Percentiles rank a stretch among this genome's conserved stretches.
These are phyloP conservation scores for Prietella phreatophila DNA, from an alignment of 2,113 vertebrate species.

Conservation along the genomic window DNA sequence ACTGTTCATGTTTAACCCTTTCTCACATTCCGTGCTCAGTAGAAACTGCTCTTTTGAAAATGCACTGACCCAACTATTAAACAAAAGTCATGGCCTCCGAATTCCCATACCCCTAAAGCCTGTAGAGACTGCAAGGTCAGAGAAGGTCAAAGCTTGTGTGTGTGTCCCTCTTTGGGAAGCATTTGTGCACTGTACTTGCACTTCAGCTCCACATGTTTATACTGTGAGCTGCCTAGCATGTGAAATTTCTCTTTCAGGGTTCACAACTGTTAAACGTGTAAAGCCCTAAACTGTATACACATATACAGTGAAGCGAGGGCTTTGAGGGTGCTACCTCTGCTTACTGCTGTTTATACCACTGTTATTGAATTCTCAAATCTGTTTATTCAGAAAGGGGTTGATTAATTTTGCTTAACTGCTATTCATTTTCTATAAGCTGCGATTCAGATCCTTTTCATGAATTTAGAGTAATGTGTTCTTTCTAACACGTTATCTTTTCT, in stretches of 20 bases:
- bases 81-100: constrained; percentile 61
- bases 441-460: not conserved
- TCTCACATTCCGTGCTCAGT: constrained; percentile 41
- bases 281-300: not conserved
- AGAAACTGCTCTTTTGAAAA: constrained; percentile 61
- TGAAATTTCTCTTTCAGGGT: not conserved
- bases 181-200: constrained; percentile 43
- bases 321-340: too few relatives aligned
- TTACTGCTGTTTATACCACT: not conserved
- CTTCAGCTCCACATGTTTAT: not conserved
- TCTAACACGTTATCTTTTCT: not conserved
- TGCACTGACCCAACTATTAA: constrained; percentile 68
- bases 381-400: not conserved
- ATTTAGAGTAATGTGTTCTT: not conserved
- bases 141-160: constrained; percentile 63
- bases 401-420: not conserved
- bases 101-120: constrained; percentile 71
- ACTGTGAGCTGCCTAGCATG: not conserved
- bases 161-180: constrained; percentile 67
- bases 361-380: not conserved
- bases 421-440: not conserved
- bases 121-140: constrained; percentile 70
- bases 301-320: not conserved
- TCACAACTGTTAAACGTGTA: not conserved
- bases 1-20: constrained; percentile 55